A percentile compares a stretch with the other conserved stretches of the same genome.
These are phyloP conservation scores for Germaria angustata DNA, from an alignment of 2,888 invertebrate species.

Conservation along the genomic window DNA sequence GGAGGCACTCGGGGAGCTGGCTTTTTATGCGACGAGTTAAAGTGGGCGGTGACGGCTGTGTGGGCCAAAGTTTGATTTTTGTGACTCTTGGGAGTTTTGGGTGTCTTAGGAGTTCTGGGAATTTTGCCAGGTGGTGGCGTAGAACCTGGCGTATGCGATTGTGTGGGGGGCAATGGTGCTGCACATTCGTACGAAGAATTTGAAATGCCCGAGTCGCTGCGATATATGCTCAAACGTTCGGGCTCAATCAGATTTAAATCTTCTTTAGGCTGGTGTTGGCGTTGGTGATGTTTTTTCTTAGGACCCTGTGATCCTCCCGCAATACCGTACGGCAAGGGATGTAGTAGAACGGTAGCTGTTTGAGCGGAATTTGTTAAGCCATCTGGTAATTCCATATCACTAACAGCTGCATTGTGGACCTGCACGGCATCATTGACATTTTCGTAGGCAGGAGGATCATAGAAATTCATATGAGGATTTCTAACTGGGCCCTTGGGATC, in stretches of 20 bases:
- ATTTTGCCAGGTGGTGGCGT: conserved; percentile 55
- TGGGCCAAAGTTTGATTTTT: conserved; percentile 57
- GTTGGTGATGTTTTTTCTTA: conserved; percentile 77
- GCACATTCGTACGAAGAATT: conserved; percentile 82
- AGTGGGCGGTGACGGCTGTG: conserved; percentile 58
- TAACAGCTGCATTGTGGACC: conserved; percentile 81
- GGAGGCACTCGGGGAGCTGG: conserved; percentile 63
- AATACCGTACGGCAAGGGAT: conserved; percentile 69
- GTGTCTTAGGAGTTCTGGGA: conserved; percentile 67
- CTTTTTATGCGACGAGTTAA: conserved; percentile 64
- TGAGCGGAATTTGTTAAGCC: conserved; percentile 48
- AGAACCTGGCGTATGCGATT: conserved; percentile 29
- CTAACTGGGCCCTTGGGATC: conserved; percentile 71
- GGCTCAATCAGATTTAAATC: conserved; percentile 77
- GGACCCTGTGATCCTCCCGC: conserved; percentile 71
- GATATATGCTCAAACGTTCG: conserved; percentile 79
- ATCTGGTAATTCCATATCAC: conserved; percentile 72
- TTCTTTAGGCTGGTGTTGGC: conserved; percentile 77
- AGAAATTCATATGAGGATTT: conserved; percentile 73
- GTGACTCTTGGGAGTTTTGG: conserved; percentile 70
- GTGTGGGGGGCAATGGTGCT: conserved; percentile 80
- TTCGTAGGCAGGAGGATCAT: conserved; percentile 82
- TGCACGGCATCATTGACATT: conserved; percentile 85
- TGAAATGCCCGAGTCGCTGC: conserved; percentile 80
- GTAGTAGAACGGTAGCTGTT: conserved; percentile 72